Evolutionary conservation across 2,797 vertebrate genomes (phyloP).

Genomic region (Myiothlypis chrysogaster): DNA sequence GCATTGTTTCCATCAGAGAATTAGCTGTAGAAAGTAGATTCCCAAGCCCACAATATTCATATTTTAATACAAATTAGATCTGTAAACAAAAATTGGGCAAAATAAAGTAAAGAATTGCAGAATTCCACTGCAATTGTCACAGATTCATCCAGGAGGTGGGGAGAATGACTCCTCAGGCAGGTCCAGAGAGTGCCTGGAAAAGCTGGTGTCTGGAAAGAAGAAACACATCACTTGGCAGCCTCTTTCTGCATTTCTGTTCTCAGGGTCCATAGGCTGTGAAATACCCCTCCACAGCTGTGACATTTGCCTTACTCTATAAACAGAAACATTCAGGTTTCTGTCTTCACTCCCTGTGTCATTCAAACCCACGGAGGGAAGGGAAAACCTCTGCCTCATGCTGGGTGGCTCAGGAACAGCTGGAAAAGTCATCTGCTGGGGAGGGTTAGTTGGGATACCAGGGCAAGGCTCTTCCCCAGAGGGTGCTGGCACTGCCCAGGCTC

Average conservation of each 20-base stretch:
- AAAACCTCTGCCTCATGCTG: background rate
- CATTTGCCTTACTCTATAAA: background rate
- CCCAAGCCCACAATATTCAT: accelerated
- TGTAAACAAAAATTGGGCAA: background rate
- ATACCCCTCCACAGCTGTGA: background rate
- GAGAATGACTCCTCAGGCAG: background rate
- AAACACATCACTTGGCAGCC: background rate
- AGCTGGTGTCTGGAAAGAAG: background rate
- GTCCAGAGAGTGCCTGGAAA: background rate
- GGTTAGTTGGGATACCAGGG: accelerated
- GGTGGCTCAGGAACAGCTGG: background rate
- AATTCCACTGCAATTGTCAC: background rate
- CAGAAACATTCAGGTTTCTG: background rate
- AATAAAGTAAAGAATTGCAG: background rate
- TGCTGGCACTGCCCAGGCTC: background rate
- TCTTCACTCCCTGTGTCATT: background rate
- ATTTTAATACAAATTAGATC: background rate
- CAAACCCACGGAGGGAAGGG: accelerated
- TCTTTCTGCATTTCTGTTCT: background rate
- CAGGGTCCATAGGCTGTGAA: background rate
- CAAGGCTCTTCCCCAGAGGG: background rate
- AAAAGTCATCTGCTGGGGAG: background rate
- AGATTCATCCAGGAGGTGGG: background rate
- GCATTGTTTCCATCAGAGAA: background rate
- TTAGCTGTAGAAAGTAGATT: background rate